A percentile compares a stretch with the other conserved stretches of the same genome.
These are phyloP conservation scores for Solen grandis DNA, from an alignment of 1,140 invertebrate genomes.

Conservation along the genomic window DNA sequence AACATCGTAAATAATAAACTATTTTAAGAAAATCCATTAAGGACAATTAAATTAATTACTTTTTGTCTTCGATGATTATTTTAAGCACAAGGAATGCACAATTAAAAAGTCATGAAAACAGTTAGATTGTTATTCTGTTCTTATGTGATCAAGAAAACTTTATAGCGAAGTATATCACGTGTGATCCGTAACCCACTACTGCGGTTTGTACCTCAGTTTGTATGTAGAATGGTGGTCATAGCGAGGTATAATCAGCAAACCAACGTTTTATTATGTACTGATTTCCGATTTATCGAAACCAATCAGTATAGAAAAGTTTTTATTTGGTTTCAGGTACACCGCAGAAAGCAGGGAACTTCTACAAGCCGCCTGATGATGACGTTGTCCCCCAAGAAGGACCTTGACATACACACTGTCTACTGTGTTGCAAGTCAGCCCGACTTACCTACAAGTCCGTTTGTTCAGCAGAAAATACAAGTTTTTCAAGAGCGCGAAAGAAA, in stretches of 20 bases:
- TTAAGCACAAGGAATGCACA: neutral
- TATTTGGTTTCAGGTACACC: constrained; percentile 14
- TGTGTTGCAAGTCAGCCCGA: constrained; percentile 41
- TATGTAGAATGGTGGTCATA: too few relatives aligned
- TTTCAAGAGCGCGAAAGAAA: too few relatives aligned
- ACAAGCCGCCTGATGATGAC: constrained; percentile 30
- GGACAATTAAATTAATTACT: neutral
- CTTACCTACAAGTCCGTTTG: too few relatives aligned
- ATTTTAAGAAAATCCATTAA: neutral
- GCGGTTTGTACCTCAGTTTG: too few relatives aligned
- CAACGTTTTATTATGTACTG: neutral
- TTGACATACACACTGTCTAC: constrained; percentile 15
- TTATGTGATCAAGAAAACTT: neutral
- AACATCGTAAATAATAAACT: neutral
- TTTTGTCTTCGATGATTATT: neutral
- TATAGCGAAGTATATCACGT: neutral
- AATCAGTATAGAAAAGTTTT: neutral
- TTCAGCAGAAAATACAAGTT: too few relatives aligned
- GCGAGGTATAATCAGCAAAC: neutral
- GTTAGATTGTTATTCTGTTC: neutral
- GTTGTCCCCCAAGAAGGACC: constrained; percentile 17
- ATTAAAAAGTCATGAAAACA: neutral
- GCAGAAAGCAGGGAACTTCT: neutral
- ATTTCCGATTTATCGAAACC: neutral
- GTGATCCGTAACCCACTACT: too few relatives aligned